phyloP scores from a whole-genome alignment of 1,140 invertebrate genomes.

The Diachasmimorpha longicaudata region DNA sequence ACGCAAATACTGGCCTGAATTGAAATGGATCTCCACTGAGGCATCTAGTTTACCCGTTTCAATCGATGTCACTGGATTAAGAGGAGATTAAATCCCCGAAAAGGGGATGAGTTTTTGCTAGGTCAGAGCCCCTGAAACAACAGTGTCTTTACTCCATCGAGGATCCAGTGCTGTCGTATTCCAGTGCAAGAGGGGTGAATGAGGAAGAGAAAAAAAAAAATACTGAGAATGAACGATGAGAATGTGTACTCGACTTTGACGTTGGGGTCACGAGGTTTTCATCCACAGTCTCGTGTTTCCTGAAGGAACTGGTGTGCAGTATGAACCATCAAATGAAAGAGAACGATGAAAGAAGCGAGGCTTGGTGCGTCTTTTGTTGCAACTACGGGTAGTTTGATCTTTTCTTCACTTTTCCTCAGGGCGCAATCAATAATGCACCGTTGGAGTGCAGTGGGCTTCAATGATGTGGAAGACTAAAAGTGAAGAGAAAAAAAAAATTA shows the following conservation, averaged over 20 bases:
- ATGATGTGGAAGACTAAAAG: not conserved
- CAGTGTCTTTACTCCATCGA: not conserved
- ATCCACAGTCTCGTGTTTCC: not conserved
- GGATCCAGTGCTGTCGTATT: not conserved
- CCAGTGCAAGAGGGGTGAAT: not conserved
- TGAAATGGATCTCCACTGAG: slow-evolving; percentile 20
- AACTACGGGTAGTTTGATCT: not conserved
- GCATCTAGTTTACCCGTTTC: slow-evolving; percentile 14
- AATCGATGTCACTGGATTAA: slow-evolving; percentile 28
- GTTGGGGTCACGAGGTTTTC: slow-evolving; percentile 15
- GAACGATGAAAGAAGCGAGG: not conserved
- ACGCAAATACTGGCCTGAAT: slow-evolving; percentile 5
- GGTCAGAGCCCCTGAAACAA: not conserved
- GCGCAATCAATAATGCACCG: not conserved
- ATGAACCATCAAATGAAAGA: not conserved
- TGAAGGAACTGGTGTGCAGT: not conserved
- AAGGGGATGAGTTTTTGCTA: not conserved
- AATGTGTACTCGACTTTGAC: slow-evolving; percentile 15
- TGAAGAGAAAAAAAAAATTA: not conserved
- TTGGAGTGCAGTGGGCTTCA: not conserved
- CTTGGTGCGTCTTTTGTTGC: not conserved
- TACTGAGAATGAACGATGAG: slow-evolving; percentile 18
- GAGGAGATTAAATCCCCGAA: slow-evolving; percentile 15
- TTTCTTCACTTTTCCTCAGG: not conserved
- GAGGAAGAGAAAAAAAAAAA: no score